Base-by-base conservation (phyloP, 2,888 invertebrate genomes). In the Trisateles emortualis region DNA sequence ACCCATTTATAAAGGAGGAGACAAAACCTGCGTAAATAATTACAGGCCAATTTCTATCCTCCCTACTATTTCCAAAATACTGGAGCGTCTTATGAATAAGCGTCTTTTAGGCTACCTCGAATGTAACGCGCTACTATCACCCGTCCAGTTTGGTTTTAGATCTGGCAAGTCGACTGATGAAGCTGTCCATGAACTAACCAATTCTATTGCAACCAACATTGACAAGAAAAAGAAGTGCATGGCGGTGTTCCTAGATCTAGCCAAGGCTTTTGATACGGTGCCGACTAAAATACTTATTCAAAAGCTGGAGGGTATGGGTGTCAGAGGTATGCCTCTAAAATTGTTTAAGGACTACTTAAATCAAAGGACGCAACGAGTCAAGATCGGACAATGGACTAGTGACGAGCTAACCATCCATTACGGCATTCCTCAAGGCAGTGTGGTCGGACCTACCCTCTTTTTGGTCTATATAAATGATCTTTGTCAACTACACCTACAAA, bases 391-490 rank as follows among this genome's bases (percentile, higher is more conserved):
- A 6, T 3, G 10, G 3, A n/a, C 3, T 3, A 32, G 30, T 33
- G 32, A 32, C 2, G 16, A 17, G 6, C 4, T 30, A 17, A 4
- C 14, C 3, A 9, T 32, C 3, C 2, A 14, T 5, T 30, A 16
- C 11, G 29, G 29, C 2, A 19, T 43, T 8, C 43, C 43, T 1
- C 32, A 43, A 6, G 43, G 43, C 11, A 43, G 43, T 32, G 32
- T 43, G 2, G 16, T 43, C n/a, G 43, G 43, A 2, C 43, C 43
- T 1, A 43, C 43, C 6, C 43, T 43, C 10, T 43, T 57, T 46
- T 17, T 40, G 3, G 40, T 46, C 2, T 56, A 51, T 39, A 39
- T 56, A 8, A 49, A 49, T 35, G 48, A 44, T 3, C 44, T 59
- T 1, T 50, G 53, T 40, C 17, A 35, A 4, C 10, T 40, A 13